Conservation (phyloP, 1,140 invertebrate genomes). For the Drosophila insularis region DNA sequence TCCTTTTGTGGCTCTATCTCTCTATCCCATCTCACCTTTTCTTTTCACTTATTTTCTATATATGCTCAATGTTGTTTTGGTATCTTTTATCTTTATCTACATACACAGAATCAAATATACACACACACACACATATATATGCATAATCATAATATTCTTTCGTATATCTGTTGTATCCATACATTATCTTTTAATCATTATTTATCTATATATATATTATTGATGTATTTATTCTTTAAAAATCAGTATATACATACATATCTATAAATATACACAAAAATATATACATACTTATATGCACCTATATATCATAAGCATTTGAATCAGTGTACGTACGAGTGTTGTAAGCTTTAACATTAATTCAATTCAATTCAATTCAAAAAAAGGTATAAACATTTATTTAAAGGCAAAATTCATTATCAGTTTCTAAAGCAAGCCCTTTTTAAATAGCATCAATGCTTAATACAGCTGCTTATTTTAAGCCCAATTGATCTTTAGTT, state of each 20-base stretch:
- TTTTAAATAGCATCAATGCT: no score
- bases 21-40: neutral
- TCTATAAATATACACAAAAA: neutral
- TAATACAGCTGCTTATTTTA: no score
- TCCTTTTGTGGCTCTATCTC: neutral
- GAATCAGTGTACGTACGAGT: slow-evolving; percentile 13
- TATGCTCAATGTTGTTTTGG: slow-evolving; percentile 14
- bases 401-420: neutral
- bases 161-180: slow-evolving; percentile 14
- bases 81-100: neutral
- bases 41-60: neutral
- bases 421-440: no score
- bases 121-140: neutral
- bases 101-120: neutral
- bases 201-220: slow-evolving; percentile 4
- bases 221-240: slow-evolving; percentile 7
- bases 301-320: slow-evolving; percentile 6
- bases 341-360: slow-evolving; percentile 24
- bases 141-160: slow-evolving; percentile 7
- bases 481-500: no score
- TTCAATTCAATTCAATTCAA: neutral
- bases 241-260: slow-evolving; percentile 7
- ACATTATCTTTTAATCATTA: slow-evolving; percentile 1
- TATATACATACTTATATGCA: slow-evolving; percentile 11
- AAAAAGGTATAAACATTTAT: slow-evolving; percentile 6